phyloP scores from a whole-genome alignment of 2,888 invertebrate genomes.

The Sicus ferrugineus region DNA sequence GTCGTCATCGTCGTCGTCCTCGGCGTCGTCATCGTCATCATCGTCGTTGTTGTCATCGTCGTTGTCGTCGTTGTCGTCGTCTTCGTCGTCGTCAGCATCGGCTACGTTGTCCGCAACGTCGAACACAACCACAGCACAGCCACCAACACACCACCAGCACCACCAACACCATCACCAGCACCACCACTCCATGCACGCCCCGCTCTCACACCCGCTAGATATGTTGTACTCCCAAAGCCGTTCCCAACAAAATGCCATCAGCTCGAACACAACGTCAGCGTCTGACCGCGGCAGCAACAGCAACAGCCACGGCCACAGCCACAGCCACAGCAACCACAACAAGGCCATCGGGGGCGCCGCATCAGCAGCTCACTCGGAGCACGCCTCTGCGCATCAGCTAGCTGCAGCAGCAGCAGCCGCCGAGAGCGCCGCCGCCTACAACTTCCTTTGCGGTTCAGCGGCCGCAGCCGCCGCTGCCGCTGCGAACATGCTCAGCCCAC shows the following conservation, averaged over 20 bases:
- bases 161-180: no score
- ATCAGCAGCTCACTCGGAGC: constrained; percentile 7
- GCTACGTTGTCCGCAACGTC: constrained; percentile 35
- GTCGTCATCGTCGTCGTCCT: not conserved
- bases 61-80: not conserved
- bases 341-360: constrained; percentile 27
- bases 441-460: constrained; percentile 45
- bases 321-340: constrained; percentile 4
- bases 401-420: constrained; percentile 60
- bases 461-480: constrained; percentile 55
- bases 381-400: constrained; percentile 51
- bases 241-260: constrained; percentile 45
- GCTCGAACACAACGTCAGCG: constrained; percentile 43
- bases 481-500: constrained; percentile 61
- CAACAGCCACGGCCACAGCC: constrained; percentile 40
- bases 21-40: no score
- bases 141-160: constrained; percentile 21
- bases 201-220: constrained; percentile 54
- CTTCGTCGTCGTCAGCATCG: constrained; percentile 19
- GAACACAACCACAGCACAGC: constrained; percentile 37
- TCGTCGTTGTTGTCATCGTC: constrained; percentile 5
- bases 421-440: constrained; percentile 55
- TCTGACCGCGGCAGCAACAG: constrained; percentile 38
- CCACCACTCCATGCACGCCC: constrained; percentile 34
- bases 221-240: constrained; percentile 64